phyloP scores from a whole-genome alignment of 2,113 vertebrate species.

The Corythornis vintsioides region DNA sequence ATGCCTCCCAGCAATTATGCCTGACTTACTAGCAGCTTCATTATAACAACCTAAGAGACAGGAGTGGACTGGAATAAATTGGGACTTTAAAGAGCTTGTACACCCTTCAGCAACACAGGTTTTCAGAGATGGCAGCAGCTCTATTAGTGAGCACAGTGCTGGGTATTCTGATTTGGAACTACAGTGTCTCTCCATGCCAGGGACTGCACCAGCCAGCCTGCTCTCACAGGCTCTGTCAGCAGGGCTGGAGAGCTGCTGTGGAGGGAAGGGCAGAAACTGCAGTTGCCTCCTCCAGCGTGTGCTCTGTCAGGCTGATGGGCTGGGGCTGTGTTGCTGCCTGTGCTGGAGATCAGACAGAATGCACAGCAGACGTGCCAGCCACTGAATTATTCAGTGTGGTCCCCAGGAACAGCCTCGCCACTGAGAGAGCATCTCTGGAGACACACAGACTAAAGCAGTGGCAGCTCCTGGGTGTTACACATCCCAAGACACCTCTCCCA shows the following conservation, averaged over 20 bases:
- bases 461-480: background rate
- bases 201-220: background rate
- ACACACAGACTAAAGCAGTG: background rate
- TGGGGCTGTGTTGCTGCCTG: background rate
- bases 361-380: background rate
- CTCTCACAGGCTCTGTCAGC: background rate
- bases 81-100: background rate
- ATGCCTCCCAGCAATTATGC: conserved; percentile 10
- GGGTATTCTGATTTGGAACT: background rate
- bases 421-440: background rate
- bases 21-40: conserved; percentile 14
- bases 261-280: background rate
- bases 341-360: background rate
- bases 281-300: background rate
- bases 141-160: background rate
- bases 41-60: background rate
- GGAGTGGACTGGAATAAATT: background rate
- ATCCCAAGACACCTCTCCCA: background rate
- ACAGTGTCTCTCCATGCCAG: background rate
- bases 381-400: background rate
- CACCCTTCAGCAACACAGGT: background rate
- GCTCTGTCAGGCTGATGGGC: background rate
- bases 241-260: background rate
- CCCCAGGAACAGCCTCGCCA: background rate
- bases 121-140: background rate